A percentile compares a stretch with the other conserved stretches of the same genome.
Evolutionary conservation across 2,113 vertebrate species (phyloP).

Genomic region (Takifugu bimaculatus): DNA sequence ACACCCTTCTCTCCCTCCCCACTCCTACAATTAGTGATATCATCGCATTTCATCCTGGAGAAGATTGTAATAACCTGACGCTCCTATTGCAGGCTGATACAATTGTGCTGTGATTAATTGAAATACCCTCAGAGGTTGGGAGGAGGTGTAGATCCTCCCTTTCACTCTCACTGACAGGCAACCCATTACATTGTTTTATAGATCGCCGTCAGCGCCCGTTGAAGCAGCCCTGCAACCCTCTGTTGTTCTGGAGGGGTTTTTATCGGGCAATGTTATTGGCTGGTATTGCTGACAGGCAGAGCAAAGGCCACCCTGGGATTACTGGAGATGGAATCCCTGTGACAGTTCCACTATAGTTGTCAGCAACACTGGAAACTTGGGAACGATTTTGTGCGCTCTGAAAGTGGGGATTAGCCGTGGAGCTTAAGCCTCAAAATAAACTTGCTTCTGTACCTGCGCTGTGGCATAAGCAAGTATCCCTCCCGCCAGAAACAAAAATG

Average conservation of each 20-base stretch:
- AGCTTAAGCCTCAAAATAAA: constrained; percentile 25
- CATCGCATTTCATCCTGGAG: constrained; percentile 70
- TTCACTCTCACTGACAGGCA: constrained; percentile 73
- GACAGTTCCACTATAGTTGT: constrained; percentile 20
- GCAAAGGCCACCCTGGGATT: constrained; percentile 69
- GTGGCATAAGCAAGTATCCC: background rate
- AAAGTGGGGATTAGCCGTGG: constrained; percentile 29
- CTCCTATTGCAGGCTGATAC: constrained; percentile 68
- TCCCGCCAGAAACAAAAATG: constrained; percentile 2
- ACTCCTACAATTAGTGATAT: constrained; percentile 69
- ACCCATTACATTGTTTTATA: constrained; percentile 80
- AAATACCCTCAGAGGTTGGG: constrained; percentile 68
- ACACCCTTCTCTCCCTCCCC: constrained; percentile 7
- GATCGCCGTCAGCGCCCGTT: constrained; percentile 74
- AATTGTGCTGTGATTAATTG: constrained; percentile 77
- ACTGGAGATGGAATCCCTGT: constrained; percentile 57
- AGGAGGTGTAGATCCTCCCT: constrained; percentile 74
- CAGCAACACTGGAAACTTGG: constrained; percentile 36
- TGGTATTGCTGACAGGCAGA: constrained; percentile 72
- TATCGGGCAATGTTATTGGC: constrained; percentile 76
- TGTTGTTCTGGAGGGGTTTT: constrained; percentile 71
- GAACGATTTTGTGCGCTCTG: constrained; percentile 30
- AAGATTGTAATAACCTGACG: constrained; percentile 74
- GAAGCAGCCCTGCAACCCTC: constrained; percentile 67
- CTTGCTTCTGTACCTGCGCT: background rate